Base-by-base conservation (phyloP, 2,888 invertebrate species). In the Eudasyphora cyanicolor region DNA sequence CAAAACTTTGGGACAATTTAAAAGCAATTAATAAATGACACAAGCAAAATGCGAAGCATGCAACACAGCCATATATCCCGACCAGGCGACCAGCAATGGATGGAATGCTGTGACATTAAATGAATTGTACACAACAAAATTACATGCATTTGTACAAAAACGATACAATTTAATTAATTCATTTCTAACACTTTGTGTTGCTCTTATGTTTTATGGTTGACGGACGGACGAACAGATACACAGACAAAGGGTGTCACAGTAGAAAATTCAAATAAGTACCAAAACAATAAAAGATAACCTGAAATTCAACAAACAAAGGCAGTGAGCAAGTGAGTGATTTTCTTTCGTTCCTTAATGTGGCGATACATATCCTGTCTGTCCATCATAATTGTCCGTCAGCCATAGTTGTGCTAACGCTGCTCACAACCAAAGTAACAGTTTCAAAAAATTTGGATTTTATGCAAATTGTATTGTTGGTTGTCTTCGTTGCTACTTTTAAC, bases 11-110 rank as follows among this genome's bases (percentile, higher is more conserved):
- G 74, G 71, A 83, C 62, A 62, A 62, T 83, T 74, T 79, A 74
- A 83, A 80, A 69, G 75, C 80, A 80, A 83, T 80, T 83, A 83
- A 80, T 83, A 77, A 83, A 80, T 80, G 80, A 27, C 79, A 80
- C 19, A 74, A 76, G 70, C 62, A 62, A 24, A 62, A 57, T 57
- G 57, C 2, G 57, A 57, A n/a, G 51, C 51, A 10, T 7, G n/a
- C n/a, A n/a, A n/a, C n/a, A n/a, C n/a, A n/a, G n/a, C n/a, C n/a
- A n/a, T n/a, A n/a, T n/a, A n/a, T n/a, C n/a, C 8, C n/a, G 19
- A n/a, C 2, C 14, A 51, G 19, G 51, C 45, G n/a, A 5, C 35
- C 17, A 62, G n/a, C 62, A 32, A 62, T 57, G 27, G 35, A 62
- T 35, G 17, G 35, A 62, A 32, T 32, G 17, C n/a, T 32, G 7